Conservation (phyloP, 2,888 invertebrate species). For the Flexamia atlantica region DNA sequence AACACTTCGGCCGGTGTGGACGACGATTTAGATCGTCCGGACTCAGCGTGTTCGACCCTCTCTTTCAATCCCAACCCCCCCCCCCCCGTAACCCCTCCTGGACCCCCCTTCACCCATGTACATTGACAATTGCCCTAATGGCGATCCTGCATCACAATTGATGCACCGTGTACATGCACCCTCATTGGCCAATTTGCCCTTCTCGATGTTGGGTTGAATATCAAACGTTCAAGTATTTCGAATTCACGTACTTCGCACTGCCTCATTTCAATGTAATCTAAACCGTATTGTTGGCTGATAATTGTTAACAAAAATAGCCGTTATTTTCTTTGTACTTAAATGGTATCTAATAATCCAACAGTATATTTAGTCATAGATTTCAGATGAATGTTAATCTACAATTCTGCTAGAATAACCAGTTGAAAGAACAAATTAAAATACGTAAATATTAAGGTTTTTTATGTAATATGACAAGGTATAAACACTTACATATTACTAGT, state of each 20-base stretch:
- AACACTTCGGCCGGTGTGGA: background rate
- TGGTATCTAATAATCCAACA: no score
- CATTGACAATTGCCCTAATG: conserved; percentile 15
- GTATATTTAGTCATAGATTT: no score
- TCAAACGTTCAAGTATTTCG: background rate
- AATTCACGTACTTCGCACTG: background rate
- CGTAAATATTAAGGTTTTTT: no score
- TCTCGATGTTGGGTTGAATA: background rate
- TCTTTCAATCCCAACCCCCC: background rate
- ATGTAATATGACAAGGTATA: no score
- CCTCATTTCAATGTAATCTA: background rate
- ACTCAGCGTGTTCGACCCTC: background rate
- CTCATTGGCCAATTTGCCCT: background rate
- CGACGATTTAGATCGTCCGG: background rate
- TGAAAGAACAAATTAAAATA: no score
- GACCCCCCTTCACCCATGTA: background rate
- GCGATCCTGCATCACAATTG: conserved; percentile 4
- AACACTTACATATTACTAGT: no score
- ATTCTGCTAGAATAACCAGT: no score
- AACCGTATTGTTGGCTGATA: background rate
- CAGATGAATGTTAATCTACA: no score
- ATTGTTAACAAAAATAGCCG: no score
- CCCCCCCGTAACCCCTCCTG: background rate
- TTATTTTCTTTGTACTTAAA: no score
- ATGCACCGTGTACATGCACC: background rate